Evolutionary conservation across 1,140 invertebrate genomes (phyloP).

Genomic region (Nephila pilipes): DNA sequence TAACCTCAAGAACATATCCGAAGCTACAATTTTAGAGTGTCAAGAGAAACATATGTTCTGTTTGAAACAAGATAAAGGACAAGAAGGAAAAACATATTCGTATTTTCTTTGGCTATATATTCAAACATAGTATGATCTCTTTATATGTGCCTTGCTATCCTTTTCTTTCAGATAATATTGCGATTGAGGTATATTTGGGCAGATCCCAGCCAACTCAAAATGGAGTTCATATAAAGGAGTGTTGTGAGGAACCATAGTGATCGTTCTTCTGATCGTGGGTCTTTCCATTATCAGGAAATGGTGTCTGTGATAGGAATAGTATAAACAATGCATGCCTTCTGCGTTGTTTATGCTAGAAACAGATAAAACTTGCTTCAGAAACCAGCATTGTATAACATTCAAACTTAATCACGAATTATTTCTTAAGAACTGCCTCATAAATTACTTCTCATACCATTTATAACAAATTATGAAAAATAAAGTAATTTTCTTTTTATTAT

Average conservation of each 20-base stretch:
- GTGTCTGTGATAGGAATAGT: not conserved
- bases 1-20: too few species aligned
- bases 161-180: slow-evolving; percentile 56
- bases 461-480: too few species aligned
- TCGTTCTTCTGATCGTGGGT: not conserved
- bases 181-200: slow-evolving; percentile 20
- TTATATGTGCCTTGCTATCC: not conserved
- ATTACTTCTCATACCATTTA: too few species aligned
- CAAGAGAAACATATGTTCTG: not conserved
- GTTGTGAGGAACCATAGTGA: not conserved
- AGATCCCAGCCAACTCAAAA: not conserved
- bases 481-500: too few species aligned
- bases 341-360: too few species aligned
- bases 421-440: too few species aligned
- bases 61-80: not conserved
- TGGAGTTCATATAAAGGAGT: not conserved
- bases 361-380: too few species aligned
- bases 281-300: not conserved
- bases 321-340: not conserved
- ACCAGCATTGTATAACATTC: too few species aligned
- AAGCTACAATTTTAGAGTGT: not conserved
- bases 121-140: not conserved
- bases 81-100: not conserved
- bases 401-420: too few species aligned
- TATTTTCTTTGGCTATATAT: not conserved